These are phyloP conservation scores for Gila orcuttii DNA, from an alignment of 2,113 vertebrate species.

Conservation along the genomic window DNA sequence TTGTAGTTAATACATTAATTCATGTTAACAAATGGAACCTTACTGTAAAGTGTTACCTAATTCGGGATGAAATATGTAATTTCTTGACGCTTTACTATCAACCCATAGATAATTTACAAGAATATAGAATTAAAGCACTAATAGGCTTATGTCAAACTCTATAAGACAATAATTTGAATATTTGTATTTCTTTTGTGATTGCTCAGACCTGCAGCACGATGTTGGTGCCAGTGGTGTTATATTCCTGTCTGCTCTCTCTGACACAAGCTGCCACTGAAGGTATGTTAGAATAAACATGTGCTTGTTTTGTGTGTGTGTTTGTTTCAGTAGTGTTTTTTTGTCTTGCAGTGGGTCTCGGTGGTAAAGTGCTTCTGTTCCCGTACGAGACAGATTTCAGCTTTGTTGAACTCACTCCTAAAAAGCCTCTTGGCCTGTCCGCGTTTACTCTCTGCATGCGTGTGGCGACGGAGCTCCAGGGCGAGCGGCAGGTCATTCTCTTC, in stretches of 20 bases:
- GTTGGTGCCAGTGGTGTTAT: constrained; percentile 31
- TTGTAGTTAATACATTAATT: too few relatives aligned
- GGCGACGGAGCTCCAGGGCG: constrained; percentile 74
- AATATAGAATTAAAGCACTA: neutral
- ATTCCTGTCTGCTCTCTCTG: constrained; percentile 55
- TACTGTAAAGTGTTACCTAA: too few relatives aligned
- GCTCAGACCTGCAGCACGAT: constrained; percentile 45
- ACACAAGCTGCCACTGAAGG: constrained; percentile 63
- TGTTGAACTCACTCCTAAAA: constrained; percentile 73
- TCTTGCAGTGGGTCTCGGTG: constrained; percentile 68
- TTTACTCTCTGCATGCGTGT: constrained; percentile 80
- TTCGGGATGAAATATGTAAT: neutral
- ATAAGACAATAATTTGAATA: too few relatives aligned
- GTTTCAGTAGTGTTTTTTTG: neutral
- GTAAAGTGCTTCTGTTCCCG: constrained; percentile 78
- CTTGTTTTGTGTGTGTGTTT: constrained; percentile 16
- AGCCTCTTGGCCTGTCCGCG: constrained; percentile 71
- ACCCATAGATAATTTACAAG: neutral
- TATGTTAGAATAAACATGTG: constrained; percentile 33
- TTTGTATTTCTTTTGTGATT: neutral
- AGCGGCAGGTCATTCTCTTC: constrained; percentile 78
- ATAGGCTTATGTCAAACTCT: neutral
- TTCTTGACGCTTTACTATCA: neutral
- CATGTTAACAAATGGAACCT: too few relatives aligned
- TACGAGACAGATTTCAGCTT: constrained; percentile 80